phyloP scores from a whole-genome alignment of 2,113 vertebrate species.

The Cyanistes caeruleus region DNA sequence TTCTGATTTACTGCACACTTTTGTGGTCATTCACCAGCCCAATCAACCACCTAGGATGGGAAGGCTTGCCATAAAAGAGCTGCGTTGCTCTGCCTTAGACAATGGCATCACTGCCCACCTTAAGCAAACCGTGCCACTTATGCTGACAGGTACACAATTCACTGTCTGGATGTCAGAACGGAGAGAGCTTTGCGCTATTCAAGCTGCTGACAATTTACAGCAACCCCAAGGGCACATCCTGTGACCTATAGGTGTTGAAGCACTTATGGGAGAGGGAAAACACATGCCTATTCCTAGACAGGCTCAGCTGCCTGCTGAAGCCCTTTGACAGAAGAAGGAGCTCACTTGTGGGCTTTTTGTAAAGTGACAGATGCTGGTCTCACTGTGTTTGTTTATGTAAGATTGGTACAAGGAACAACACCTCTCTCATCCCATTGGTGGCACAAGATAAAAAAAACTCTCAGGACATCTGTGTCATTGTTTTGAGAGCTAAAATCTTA shows the following conservation, averaged over 20 bases:
- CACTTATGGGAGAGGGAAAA: no score
- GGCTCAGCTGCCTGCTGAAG: not conserved
- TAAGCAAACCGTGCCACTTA: fast-evolving
- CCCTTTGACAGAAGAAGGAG: not conserved
- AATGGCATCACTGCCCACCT: not conserved
- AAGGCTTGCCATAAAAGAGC: not conserved
- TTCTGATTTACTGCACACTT: not conserved
- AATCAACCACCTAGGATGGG: not conserved
- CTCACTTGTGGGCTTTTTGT: not conserved
- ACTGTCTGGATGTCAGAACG: no score
- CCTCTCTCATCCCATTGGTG: no score
- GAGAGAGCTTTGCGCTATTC: not conserved
- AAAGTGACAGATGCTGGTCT: not conserved
- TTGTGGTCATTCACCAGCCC: not conserved
- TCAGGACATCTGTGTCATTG: no score
- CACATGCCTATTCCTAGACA: no score
- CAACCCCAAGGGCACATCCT: no score
- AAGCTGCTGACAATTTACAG: not conserved
- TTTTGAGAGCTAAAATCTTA: no score
- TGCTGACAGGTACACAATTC: not conserved
- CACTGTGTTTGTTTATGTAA: no score
- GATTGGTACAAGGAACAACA: no score
- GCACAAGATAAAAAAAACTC: no score
- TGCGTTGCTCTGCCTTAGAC: no score
- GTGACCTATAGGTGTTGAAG: not conserved